phyloP scores from a whole-genome alignment of 2,113 vertebrate species.

The Aythya baeri region DNA sequence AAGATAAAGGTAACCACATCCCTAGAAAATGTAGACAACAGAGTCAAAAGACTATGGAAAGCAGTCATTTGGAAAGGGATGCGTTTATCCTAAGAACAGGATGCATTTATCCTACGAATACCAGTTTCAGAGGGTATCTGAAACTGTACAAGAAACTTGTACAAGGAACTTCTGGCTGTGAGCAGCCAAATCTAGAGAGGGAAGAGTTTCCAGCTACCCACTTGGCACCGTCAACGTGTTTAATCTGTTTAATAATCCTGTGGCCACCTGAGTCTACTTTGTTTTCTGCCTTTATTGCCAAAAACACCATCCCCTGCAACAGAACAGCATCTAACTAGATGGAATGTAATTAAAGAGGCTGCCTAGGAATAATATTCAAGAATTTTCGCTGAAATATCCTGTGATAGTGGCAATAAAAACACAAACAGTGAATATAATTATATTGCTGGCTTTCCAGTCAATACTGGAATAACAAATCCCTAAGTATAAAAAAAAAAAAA shows the following conservation, averaged over 20 bases:
- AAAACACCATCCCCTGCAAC: not conserved
- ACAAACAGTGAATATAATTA: not conserved
- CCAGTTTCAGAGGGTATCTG: not conserved
- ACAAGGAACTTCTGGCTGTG: not conserved
- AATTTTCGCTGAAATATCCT: slow-evolving; percentile 17
- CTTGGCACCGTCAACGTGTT: slow-evolving; percentile 50
- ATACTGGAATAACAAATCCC: not conserved
- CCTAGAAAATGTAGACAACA: not conserved
- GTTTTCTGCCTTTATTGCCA: slow-evolving; percentile 39
- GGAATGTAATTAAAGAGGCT: slow-evolving; percentile 56
- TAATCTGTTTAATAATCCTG: slow-evolving; percentile 57
- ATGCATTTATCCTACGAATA: not conserved
- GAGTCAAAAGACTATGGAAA: not conserved
- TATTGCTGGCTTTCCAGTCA: not conserved
- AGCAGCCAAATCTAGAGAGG: not conserved
- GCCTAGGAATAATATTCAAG: slow-evolving; percentile 44
- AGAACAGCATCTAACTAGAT: slow-evolving; percentile 36
- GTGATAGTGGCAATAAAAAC: not conserved
- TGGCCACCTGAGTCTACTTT: slow-evolving; percentile 53
- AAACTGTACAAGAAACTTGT: not conserved
- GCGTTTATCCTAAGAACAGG: accelerated
- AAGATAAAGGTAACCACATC: not conserved
- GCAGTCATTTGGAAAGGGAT: not conserved
- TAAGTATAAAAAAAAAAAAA: not conserved
- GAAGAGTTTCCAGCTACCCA: not conserved